Evolutionary conservation across 2,888 invertebrate genomes (phyloP), one percentile per base, ranked within the genome.

Genomic region (Hirtodrosophila histrioides): DNA sequence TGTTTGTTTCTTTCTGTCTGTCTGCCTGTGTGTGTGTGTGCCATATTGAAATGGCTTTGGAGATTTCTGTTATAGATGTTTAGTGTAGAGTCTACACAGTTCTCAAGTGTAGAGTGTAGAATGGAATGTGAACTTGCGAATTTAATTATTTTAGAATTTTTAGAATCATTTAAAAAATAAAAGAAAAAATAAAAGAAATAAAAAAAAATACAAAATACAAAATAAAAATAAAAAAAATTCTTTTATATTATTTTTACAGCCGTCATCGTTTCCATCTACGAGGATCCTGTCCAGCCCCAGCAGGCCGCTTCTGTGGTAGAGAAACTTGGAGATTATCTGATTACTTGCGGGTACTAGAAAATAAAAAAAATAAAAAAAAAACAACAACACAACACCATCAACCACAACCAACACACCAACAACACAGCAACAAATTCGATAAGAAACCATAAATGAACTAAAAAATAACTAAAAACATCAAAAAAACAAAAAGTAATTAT

Each of bases 271-370:
- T 96, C 97, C 93, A 95, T 97, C 92, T 97, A 97, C 92, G 97
- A 97, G 95, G 97, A 97, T 94, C 97, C 97, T 92, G 97, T 97
- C 93, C 97, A 97, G 94, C 97, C 97, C 93, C 97, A 97, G 93
- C 97, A 97, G 94, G 97, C 97, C 92, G 97, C 97, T 93, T 97
- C 97, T 89, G 97, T 97, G 93, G 97, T 97, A 93, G 97, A 97
- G 95, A 97, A 97, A 94, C 94, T 97, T 95, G 97, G 97, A 94
- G 97, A 97, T 93, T 97, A 97, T 95, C 96, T 97, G 95, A 95
- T 97, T 94, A 95, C 95, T 94, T 97, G 97, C 95, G 97, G 97
- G 95, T 97, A 97, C 95, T 97, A 97, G 95, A 95, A 88, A 90
- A 90, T 90, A 91, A 77, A 81, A 46, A 69, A 63, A 62, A 62